Evolutionary conservation across 2,888 invertebrate species (phyloP).

Genomic region (Tetragonisca angustula): DNA sequence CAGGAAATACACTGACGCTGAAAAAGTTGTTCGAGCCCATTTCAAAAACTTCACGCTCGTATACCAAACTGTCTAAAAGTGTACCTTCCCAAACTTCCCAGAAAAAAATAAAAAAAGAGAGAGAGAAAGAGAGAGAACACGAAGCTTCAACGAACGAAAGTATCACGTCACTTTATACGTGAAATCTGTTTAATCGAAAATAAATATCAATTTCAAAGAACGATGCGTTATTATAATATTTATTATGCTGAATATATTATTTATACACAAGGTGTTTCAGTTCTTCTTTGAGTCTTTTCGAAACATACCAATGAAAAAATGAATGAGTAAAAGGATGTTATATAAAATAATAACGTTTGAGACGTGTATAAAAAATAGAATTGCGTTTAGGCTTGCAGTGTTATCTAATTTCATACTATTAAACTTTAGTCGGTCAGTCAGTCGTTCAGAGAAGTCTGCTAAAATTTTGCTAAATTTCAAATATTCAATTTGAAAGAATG

Average conservation of each 20-base stretch:
- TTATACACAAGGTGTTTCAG: not conserved
- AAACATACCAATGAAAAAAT: not conserved
- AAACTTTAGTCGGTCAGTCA: not conserved
- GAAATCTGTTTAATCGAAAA: slow-evolving; percentile 45
- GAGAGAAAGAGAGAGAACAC: not conserved
- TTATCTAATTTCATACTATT: not conserved
- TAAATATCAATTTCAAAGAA: not conserved
- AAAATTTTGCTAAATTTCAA: too few species aligned
- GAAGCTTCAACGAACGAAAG: slow-evolving; percentile 30
- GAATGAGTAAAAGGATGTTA: not conserved
- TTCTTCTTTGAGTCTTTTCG: not conserved
- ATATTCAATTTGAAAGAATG: too few species aligned
- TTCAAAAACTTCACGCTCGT: slow-evolving; percentile 52
- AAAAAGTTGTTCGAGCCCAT: slow-evolving; percentile 59
- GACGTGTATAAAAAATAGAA: not conserved
- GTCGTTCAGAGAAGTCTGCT: too few species aligned
- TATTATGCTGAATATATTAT: not conserved
- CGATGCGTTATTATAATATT: not conserved
- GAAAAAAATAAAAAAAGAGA: slow-evolving; percentile 30
- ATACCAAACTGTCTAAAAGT: slow-evolving; percentile 61
- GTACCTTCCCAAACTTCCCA: slow-evolving; percentile 56
- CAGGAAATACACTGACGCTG: slow-evolving; percentile 48
- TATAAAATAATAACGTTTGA: too few species aligned
- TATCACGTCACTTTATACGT: slow-evolving; percentile 23
- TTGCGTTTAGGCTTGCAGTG: not conserved